Evolutionary conservation across 1,140 invertebrate genomes (phyloP).

Genomic region (Drosophila tani): DNA sequence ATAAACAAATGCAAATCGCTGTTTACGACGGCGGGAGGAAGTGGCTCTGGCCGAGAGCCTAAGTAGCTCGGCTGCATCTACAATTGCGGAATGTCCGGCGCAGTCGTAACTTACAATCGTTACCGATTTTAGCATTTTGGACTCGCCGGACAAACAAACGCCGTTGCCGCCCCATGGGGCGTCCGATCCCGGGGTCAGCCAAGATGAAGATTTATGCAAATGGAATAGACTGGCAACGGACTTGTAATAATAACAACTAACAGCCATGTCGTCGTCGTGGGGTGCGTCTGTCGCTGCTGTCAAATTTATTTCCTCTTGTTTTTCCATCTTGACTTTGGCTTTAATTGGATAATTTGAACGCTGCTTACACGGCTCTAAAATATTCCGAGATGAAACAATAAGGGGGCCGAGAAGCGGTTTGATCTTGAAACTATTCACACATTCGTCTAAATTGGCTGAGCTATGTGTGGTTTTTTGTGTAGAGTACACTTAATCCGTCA

Average conservation of each 20-base stretch:
- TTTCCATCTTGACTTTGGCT: conserved; percentile 36
- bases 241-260: conserved; percentile 54
- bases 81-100: conserved; percentile 32
- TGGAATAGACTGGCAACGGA: conserved; percentile 36
- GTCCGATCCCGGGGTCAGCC: conserved; percentile 32
- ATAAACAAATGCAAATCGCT: conserved; percentile 75
- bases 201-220: conserved; percentile 80
- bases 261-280: conserved; percentile 4
- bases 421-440: conserved; percentile 70
- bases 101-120: conserved; percentile 64
- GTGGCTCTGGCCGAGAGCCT: conserved; percentile 29
- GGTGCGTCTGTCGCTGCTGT: conserved; percentile 16
- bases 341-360: conserved; percentile 79
- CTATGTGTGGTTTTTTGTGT: conserved; percentile 28
- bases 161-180: conserved; percentile 9
- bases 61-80: conserved; percentile 64
- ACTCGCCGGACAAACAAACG: conserved; percentile 28
- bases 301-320: conserved; percentile 35
- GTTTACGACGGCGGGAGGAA: conserved; percentile 62
- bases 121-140: conserved; percentile 45
- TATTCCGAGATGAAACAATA: conserved; percentile 39
- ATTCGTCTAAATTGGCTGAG: conserved; percentile 64
- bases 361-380: conserved; percentile 41
- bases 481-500: conserved; percentile 50
- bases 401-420: conserved; percentile 7